Conservation (phyloP, 2,888 invertebrate genomes). For the Cotesia congregata region DNA sequence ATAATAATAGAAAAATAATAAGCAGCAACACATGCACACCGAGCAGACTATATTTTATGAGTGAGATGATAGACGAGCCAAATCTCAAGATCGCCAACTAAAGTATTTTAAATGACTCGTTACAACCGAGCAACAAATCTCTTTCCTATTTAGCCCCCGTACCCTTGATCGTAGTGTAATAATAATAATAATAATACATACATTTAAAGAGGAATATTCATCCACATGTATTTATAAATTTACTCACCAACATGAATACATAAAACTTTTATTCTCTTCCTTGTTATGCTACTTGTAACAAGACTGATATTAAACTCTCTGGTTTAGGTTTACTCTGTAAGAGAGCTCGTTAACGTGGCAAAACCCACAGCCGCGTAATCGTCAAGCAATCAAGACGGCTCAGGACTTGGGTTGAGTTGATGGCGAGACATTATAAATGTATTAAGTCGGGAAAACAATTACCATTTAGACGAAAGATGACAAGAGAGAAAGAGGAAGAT, state of each 20-base stretch:
- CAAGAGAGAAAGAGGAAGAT: constrained; percentile 31
- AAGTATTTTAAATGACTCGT: constrained; percentile 31
- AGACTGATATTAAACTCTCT: constrained; percentile 35
- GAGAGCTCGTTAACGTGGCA: constrained; percentile 59
- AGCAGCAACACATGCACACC: background rate
- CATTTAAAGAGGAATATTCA: background rate
- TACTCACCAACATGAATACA: constrained; percentile 26
- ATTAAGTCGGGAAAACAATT: constrained; percentile 60
- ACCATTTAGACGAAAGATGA: constrained; percentile 50
- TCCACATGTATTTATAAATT: background rate
- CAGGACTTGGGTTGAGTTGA: constrained; percentile 54
- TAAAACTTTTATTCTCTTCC: constrained; percentile 27
- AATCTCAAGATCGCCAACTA: background rate
- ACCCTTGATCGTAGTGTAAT: background rate
- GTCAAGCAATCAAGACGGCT: constrained; percentile 55
- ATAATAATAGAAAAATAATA: background rate
- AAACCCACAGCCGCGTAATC: constrained; percentile 60
- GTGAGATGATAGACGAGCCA: background rate
- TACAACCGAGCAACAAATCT: constrained; percentile 22
- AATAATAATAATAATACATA: background rate
- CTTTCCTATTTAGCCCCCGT: constrained; percentile 8
- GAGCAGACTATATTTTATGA: background rate
- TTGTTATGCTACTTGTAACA: constrained; percentile 44
- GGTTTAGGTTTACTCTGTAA: background rate
- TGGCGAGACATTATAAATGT: constrained; percentile 63